Base-by-base conservation (phyloP, 2,888 invertebrate genomes). In the Lithophane socia region DNA sequence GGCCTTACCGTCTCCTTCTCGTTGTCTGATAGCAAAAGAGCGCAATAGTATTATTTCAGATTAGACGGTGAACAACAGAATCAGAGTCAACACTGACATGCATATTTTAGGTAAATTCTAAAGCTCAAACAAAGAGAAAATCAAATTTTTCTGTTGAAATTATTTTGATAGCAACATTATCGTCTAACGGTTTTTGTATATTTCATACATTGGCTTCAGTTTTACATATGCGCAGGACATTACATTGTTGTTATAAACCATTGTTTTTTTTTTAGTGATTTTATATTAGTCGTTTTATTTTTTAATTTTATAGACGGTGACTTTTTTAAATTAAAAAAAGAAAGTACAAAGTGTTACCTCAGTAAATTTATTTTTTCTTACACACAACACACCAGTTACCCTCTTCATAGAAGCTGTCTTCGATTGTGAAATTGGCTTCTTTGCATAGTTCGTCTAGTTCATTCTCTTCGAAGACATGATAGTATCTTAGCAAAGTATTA, bases 381-480 rank as follows among this genome's bases (percentile, higher is more conserved):
- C 99, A 97, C 86, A 98, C 96, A 54, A 98, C 97, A 96, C 99
- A 99, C 98, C 99, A 99, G 93, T 99, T 99, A 0, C 99, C 99
- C 94, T 99, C 98, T 94, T 99, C 99, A 91, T 99, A 99, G 94
- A 99, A 99, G 88, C 97, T 97, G 49, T 97, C 95, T 54, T 97
- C 92, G 18, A 99, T 94, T 64, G 91, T 89, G 60, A 98, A 95
- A 0, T 94, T 86, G 9, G 98, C 86, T 81, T 97, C 93, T 42
- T 91, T 90, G 85, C 98, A 98, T 63, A 99, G 93, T 2, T 94
- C 87, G 87, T 98, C 97, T 58, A 99, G 93, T 95, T 99, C 99
- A 0, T 97, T 97, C 86, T 98, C 98, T 87, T 98, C 97, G 92
- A 99, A 99, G 4, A 99, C 99, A 92, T 99, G 99, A 94, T 99